These are phyloP conservation scores for Vespertilio murinus DNA, from an alignment of 2,797 vertebrate species.

Conservation along the genomic window DNA sequence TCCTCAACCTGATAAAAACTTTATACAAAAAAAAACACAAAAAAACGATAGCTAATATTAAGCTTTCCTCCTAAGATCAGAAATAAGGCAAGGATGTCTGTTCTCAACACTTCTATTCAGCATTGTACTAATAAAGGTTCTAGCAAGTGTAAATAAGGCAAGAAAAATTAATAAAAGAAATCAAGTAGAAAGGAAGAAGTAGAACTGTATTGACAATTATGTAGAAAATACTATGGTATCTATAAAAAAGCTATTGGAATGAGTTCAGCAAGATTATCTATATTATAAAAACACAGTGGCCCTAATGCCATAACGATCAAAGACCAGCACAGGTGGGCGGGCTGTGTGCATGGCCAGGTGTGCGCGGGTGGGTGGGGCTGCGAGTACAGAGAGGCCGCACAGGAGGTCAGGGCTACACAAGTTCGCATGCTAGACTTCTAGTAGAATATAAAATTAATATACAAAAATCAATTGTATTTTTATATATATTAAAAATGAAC, in stretches of 20 bases:
- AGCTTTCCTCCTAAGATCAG: background rate
- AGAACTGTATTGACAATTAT: slow-evolving; percentile 18
- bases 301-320: too few relatives aligned
- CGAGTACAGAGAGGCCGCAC: too few relatives aligned
- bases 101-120: background rate
- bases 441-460: background rate
- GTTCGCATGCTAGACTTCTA: too few relatives aligned
- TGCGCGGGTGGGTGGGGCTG: too few relatives aligned
- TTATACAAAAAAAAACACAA: background rate
- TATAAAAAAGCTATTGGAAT: background rate
- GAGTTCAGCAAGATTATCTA: background rate
- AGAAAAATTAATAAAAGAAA: slow-evolving; percentile 40
- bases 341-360: too few relatives aligned
- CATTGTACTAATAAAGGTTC: background rate
- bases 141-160: background rate
- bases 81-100: background rate
- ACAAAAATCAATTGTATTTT: slow-evolving; percentile 18
- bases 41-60: background rate
- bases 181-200: background rate
- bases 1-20: background rate
- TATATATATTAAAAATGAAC: background rate
- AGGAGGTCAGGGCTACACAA: too few relatives aligned
- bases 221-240: slow-evolving; percentile 14
- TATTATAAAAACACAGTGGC: too few relatives aligned
- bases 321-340: too few relatives aligned